phyloP scores from a whole-genome alignment of 2,888 invertebrate genomes.

The Strigamia crassipes region DNA sequence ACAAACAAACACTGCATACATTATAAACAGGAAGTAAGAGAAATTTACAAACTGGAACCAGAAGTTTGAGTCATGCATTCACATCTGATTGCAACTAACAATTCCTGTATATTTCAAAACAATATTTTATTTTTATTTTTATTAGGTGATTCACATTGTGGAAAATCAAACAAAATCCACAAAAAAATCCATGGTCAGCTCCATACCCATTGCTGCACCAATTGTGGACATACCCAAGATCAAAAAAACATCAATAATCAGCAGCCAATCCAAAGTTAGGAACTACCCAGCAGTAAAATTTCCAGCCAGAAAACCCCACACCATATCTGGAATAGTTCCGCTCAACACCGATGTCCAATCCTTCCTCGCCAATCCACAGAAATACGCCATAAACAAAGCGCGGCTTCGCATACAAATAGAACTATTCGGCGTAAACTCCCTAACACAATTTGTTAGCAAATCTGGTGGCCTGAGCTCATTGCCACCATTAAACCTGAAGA shows the following conservation, averaged over 20 bases:
- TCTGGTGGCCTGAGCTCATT: background rate
- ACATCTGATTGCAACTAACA: too few relatives aligned
- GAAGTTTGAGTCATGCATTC: too few relatives aligned
- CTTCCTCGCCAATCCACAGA: background rate
- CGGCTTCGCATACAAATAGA: background rate
- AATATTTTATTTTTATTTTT: background rate
- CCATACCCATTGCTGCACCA: background rate
- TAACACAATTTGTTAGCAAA: background rate
- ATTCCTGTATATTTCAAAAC: too few relatives aligned
- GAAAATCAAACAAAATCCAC: background rate
- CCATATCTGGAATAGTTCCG: background rate
- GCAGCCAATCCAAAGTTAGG: background rate
- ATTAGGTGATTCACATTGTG: background rate
- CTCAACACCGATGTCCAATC: background rate
- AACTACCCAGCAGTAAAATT: background rate
- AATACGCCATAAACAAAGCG: conserved; percentile 36
- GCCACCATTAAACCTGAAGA: background rate
- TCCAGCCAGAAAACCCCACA: background rate
- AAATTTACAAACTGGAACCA: too few relatives aligned
- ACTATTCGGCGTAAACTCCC: background rate
- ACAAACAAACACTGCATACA: too few relatives aligned
- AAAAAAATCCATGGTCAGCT: background rate
- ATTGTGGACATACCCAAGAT: background rate
- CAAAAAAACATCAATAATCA: background rate
- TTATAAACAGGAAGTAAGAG: too few relatives aligned